Evolutionary conservation across 2,888 invertebrate species (phyloP), one percentile per base, ranked within the genome.

Genomic region (Pammene aurita): DNA sequence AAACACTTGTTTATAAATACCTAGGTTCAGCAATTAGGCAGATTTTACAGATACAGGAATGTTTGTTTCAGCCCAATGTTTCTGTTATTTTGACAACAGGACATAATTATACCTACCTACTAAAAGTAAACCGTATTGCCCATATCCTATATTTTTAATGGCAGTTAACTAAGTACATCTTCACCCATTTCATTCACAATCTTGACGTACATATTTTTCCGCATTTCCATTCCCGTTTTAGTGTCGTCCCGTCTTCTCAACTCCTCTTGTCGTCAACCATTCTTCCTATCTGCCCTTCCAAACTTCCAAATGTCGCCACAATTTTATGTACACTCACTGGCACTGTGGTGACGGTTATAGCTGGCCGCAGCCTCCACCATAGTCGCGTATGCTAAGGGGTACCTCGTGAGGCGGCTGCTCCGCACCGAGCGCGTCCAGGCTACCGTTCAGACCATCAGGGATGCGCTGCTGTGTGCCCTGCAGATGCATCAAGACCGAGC

Each of bases 351-450:
- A 38, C 50, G 71, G 67, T 76, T 75, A 50, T 80, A 93, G 93
- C 85, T 79, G 7, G 81, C 77, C 76, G 96, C 96, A 5, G 96
- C 95, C 14, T 93, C 94, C 34, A 88, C 90, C 73, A 95, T 97
- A 70, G 95, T 94, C 74, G 96, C 96, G 9, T 90, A 91, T 76
- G 94, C 93, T 34, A 95, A 95, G 77, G 98, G 98, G 0, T 98
- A 94, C 84, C 90, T 98, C 66, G 95, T 96, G 26, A 94, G 98
- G 60, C 94, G 97, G 54, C 92, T 98, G 64, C 94, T 98, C 89
- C 94, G 93, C 77, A 97, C 98, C 0, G 96, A 96, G 77, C 95
- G 96, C 76, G 96, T 98, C 13, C 96, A 96, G 84, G 93, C 93
- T 67, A 93, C 97, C 16, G 96, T 97, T 76, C 95, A 95, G 86